Conservation (phyloP, 2,888 invertebrate species). For the Drosophila fungiperda region DNA sequence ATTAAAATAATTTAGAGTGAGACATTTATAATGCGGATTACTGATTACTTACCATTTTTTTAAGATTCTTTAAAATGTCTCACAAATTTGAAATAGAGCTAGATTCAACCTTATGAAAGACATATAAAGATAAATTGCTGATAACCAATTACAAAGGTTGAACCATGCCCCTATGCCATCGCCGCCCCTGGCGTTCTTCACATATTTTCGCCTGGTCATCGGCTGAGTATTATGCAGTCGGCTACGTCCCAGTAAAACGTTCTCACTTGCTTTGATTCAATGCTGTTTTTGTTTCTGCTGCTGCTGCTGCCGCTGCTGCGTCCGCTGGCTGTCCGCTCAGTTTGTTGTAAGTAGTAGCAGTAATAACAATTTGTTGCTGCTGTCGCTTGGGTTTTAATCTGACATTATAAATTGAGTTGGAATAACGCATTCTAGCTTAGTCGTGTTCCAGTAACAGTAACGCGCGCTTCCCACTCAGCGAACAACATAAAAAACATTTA, state of each 20-base stretch:
- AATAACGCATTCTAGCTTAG: conserved; percentile 82
- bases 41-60: not conserved
- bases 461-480: conserved; percentile 64
- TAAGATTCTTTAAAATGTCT: not conserved
- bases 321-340: conserved; percentile 37
- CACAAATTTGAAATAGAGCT: not conserved
- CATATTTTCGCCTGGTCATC: not conserved
- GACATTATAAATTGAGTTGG: conserved; percentile 84
- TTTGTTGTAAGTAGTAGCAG: conserved; percentile 65
- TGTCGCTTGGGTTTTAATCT: conserved; percentile 59
- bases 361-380: conserved; percentile 48
- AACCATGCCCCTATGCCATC: not conserved
- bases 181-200: not conserved
- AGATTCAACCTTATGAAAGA: not conserved
- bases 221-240: conserved; percentile 1
- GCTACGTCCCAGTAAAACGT: not conserved
- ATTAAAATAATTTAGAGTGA: not conserved
- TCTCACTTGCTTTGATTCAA: conserved; percentile 22
- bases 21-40: not conserved
- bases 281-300: conserved; percentile 27
- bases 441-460: conserved; percentile 84
- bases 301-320: conserved; percentile 5
- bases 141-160: not conserved
- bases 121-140: not conserved
- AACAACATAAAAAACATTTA: not conserved